A percentile compares a stretch with the other conserved stretches of the same genome.
These are phyloP conservation scores for Hyposoter didymator DNA, from an alignment of 2,888 invertebrate genomes.

Conservation along the genomic window DNA sequence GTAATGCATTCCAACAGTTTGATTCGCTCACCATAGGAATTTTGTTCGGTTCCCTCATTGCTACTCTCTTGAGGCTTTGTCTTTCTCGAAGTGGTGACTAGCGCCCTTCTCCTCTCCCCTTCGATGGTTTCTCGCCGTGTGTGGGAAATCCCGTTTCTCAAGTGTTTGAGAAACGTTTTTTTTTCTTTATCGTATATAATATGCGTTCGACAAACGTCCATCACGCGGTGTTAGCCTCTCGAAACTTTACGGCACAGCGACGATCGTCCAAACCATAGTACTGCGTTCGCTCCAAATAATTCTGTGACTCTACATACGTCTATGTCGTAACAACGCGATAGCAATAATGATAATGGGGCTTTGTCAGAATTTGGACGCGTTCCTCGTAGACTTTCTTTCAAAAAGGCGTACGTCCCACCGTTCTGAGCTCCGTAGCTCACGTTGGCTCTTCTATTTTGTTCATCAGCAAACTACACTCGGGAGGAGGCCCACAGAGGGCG, in stretches of 20 bases:
- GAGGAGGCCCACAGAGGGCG: conserved; percentile 40
- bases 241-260: conserved; percentile 46
- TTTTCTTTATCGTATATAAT: conserved; percentile 20
- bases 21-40: conserved; percentile 41
- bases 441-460: conserved; percentile 6
- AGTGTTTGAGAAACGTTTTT: neutral
- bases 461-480: conserved; percentile 6
- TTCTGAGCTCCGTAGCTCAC: neutral
- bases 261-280: conserved; percentile 36
- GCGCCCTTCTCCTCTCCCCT: conserved; percentile 69
- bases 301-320: conserved; percentile 11
- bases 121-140: conserved; percentile 77
- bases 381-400: neutral
- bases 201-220: conserved; percentile 17
- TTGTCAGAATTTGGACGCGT: neutral
- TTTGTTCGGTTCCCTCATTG: conserved; percentile 48
- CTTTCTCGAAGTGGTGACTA: conserved; percentile 26
- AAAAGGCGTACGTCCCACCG: neutral
- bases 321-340: neutral
- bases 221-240: conserved; percentile 39
- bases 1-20: conserved; percentile 30
- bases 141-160: conserved; percentile 76
- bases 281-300: conserved; percentile 18
- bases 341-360: conserved; percentile 31
- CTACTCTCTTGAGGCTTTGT: conserved; percentile 45